Base-by-base conservation (phyloP, 2,888 invertebrate species). In the Apotomis capreana region DNA sequence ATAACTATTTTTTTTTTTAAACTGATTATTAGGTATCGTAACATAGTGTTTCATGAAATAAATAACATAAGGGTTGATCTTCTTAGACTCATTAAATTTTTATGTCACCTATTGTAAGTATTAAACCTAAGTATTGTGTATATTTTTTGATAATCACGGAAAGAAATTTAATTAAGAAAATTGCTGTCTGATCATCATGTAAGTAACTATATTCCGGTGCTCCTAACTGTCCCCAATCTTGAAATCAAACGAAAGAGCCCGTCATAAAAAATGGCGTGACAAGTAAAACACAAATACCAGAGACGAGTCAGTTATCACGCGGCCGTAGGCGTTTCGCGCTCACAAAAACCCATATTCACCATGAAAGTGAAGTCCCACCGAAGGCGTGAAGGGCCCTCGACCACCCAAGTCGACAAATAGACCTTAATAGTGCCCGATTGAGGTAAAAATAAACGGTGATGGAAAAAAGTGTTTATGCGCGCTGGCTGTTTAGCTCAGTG, bases 291-390 rank as follows among this genome's bases (percentile, higher is more conserved):
- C 60, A 71, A 71, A 71, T 60, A 71, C 61, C 55, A 54, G 8
- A 51, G 40, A 40, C 51, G 8, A 8, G 3, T 0, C 13, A 63
- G 63, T 62, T 62, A 67, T 68, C 55, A 75, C 75, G 68, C 76
- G 64, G 58, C 69, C 69, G 81, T 78, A 78, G 79, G 81, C 80
- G 83, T 81, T 83, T 79, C 78, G 81, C 85, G 79, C 77, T 77
- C 79, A 81, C 78, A 82, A 75, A 76, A 75, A 73, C 68, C 74
- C 70, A 74, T 73, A 73, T 69, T 65, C 73, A 73, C 65, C 64
- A 61, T 62, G 70, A 67, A 78, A 78, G 78, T 74, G 76, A 75
- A 76, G 74, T 61, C 62, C 69, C 63, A 64, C 68, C 67, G 70
- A 68, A 76, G 77, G 74, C 76, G 77, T 77, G 72, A 74, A 78